Percentiles rank a stretch among this genome's conserved stretches.
Evolutionary conservation across 2,888 invertebrate species (phyloP).

Genomic region (Bellardia bayeri): DNA sequence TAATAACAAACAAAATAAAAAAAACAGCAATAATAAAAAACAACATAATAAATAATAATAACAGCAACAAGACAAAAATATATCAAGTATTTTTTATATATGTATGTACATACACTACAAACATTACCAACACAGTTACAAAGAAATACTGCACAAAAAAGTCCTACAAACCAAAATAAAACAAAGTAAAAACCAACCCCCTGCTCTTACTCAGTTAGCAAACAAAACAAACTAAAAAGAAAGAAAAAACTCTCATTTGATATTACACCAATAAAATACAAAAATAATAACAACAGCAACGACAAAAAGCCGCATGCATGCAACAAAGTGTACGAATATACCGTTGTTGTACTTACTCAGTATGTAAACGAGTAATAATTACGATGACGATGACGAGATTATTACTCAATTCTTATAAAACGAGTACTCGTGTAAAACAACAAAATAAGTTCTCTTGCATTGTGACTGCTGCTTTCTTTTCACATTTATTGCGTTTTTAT

Average conservation of each 20-base stretch:
- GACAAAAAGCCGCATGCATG: conserved; percentile 45
- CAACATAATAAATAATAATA: background rate
- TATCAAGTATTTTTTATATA: conserved; percentile 61
- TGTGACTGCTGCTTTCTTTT: background rate
- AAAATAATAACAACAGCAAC: conserved; percentile 2
- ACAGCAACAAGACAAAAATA: conserved; percentile 14
- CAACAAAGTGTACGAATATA: conserved; percentile 60
- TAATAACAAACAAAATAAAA: conserved; percentile 50
- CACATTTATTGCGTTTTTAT: background rate
- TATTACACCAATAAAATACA: conserved; percentile 39
- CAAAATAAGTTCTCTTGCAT: background rate
- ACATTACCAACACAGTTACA: conserved; percentile 41
- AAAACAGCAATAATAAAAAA: background rate
- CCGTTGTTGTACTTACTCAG: conserved; percentile 22
- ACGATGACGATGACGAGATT: conserved; percentile 43
- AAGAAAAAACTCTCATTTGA: conserved; percentile 15
- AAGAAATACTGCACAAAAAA: conserved; percentile 21
- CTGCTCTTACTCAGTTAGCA: conserved; percentile 22
- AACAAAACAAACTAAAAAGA: background rate
- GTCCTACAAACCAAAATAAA: conserved; percentile 22
- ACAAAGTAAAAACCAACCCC: conserved; percentile 58
- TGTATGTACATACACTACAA: background rate
- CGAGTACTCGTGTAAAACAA: background rate
- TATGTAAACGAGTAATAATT: conserved; percentile 45
- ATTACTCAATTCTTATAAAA: conserved; percentile 55